phyloP scores from a whole-genome alignment of 2,113 vertebrate species.

The Dipodomys stephensi region DNA sequence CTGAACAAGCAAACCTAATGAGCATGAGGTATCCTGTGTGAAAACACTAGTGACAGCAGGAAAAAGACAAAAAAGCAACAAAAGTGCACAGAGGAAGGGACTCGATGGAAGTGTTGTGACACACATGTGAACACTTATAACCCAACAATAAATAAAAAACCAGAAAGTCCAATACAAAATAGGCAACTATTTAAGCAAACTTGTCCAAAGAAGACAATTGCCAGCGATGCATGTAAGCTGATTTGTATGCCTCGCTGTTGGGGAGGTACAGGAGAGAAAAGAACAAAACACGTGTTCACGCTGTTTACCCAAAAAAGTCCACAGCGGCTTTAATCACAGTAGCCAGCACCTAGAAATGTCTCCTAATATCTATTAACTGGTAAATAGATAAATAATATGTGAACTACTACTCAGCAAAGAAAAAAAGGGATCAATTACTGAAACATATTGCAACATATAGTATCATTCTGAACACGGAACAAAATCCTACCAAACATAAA shows the following conservation, averaged over 20 bases:
- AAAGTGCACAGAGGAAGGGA: no score
- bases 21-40: no score
- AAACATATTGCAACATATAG: neutral
- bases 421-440: neutral
- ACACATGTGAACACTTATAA: neutral
- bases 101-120: no score
- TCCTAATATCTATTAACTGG: neutral
- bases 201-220: slow-evolving; percentile 9
- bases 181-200: neutral
- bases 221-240: neutral
- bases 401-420: neutral
- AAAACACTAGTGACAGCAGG: no score
- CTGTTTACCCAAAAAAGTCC: neutral
- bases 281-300: neutral
- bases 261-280: neutral
- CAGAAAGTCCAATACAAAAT: neutral
- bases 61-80: no score
- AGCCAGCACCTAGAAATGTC: slow-evolving; percentile 13
- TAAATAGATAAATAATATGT: neutral
- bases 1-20: no score
- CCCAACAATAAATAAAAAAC: neutral
- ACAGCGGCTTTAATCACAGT: neutral
- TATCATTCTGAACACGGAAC: neutral
- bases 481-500: no score
- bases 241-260: neutral